Evolutionary conservation across 2,113 vertebrate species (phyloP).

Genomic region (Todiramphus chloris): DNA sequence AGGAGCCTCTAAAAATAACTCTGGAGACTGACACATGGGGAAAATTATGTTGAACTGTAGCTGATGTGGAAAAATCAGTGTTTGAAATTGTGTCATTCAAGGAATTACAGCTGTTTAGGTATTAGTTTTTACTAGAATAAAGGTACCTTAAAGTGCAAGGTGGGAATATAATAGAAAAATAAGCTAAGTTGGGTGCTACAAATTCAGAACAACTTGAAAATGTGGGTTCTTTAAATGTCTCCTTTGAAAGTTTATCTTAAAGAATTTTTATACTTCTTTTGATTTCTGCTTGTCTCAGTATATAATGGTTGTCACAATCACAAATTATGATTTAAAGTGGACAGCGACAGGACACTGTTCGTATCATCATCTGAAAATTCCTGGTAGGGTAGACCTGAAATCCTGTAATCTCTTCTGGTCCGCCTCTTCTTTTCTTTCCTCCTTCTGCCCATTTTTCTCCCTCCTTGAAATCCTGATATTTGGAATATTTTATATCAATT

Average conservation of each 20-base stretch:
- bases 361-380: neutral
- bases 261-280: neutral
- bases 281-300: neutral
- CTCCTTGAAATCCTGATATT: neutral
- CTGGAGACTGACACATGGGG: neutral
- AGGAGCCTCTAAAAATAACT: conserved; percentile 2
- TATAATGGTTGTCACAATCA: neutral
- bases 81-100: neutral
- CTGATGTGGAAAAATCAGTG: conserved; percentile 1
- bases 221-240: neutral
- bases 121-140: neutral
- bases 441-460: neutral
- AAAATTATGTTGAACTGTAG: conserved; percentile 26
- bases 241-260: neutral
- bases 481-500: neutral
- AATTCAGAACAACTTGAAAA: neutral
- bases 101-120: neutral
- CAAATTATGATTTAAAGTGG: neutral
- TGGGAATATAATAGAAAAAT: neutral
- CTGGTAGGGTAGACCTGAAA: neutral
- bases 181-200: neutral
- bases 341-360: neutral
- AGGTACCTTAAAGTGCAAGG: neutral
- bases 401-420: neutral
- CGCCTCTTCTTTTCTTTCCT: neutral